A percentile compares a stretch with the other conserved stretches of the same genome.
Conservation (phyloP, 2,888 invertebrate genomes). For the Drosophila nr. medialis region DNA sequence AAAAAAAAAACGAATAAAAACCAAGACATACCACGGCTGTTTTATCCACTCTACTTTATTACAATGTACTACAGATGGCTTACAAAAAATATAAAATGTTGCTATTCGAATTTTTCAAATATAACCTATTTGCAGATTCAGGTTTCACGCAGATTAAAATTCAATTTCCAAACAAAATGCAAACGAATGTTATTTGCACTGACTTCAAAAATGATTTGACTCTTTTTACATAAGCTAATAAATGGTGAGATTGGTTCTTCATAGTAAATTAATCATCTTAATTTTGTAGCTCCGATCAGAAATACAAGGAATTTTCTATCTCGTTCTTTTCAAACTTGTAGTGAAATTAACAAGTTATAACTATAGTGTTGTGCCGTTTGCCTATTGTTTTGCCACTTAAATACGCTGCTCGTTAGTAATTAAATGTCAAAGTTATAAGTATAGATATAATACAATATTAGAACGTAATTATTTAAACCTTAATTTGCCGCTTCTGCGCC, state of each 20-base stretch:
- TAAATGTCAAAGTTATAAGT: not conserved
- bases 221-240: not conserved
- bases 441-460: not conserved
- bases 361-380: not conserved
- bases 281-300: not conserved
- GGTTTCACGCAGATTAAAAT: not conserved
- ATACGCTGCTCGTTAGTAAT: not conserved
- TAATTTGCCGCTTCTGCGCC: not conserved
- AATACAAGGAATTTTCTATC: not conserved
- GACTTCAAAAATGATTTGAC: not conserved
- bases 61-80: not conserved
- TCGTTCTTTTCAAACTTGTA: not conserved
- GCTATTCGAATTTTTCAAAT: not conserved
- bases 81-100: not conserved
- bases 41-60: not conserved
- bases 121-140: not conserved
- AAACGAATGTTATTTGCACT: not conserved
- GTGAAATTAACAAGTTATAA: not conserved
- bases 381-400: not conserved
- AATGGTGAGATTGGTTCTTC: no score
- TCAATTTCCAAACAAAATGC: not conserved
- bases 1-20: constrained; percentile 2
- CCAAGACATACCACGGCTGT: not conserved
- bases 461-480: not conserved
- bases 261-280: no score